These are phyloP conservation scores for Papilio aristodemus DNA, from an alignment of 1,140 invertebrate genomes.

Conservation along the genomic window DNA sequence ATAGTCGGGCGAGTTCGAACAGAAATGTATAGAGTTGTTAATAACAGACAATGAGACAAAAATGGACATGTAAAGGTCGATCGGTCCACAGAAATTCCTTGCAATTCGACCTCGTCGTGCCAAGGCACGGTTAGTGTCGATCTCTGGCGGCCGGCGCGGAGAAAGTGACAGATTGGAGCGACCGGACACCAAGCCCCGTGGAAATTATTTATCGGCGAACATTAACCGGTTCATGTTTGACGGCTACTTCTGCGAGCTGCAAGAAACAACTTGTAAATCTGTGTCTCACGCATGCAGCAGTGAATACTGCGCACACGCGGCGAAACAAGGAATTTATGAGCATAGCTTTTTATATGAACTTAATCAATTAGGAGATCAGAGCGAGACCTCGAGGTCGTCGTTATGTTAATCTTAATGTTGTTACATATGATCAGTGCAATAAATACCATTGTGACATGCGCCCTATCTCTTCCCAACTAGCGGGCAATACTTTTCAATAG, in stretches of 20 bases:
- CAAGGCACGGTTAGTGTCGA: neutral
- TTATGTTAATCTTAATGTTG: too few relatives aligned
- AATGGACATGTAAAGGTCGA: neutral
- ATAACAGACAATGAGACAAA: too few relatives aligned
- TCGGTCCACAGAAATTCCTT: neutral
- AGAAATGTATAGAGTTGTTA: neutral
- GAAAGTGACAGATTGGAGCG: conserved; percentile 17
- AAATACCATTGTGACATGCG: too few relatives aligned
- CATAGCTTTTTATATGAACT: too few relatives aligned
- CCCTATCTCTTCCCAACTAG: too few relatives aligned
- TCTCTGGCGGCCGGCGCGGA: conserved; percentile 17
- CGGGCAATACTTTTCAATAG: too few relatives aligned
- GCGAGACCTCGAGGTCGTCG: too few relatives aligned
- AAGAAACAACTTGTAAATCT: neutral
- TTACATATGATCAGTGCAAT: too few relatives aligned
- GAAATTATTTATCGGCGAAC: neutral
- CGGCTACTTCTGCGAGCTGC: neutral
- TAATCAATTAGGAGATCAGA: too few relatives aligned
- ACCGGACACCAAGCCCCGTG: neutral
- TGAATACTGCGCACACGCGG: neutral
- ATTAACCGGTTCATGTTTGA: neutral
- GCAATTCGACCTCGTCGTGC: neutral
- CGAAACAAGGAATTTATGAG: neutral
- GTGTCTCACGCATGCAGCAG: neutral
- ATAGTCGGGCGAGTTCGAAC: too few relatives aligned